These are phyloP conservation scores for Girardia tigrina DNA, from an alignment of 2,888 invertebrate species.

Conservation along the genomic window DNA sequence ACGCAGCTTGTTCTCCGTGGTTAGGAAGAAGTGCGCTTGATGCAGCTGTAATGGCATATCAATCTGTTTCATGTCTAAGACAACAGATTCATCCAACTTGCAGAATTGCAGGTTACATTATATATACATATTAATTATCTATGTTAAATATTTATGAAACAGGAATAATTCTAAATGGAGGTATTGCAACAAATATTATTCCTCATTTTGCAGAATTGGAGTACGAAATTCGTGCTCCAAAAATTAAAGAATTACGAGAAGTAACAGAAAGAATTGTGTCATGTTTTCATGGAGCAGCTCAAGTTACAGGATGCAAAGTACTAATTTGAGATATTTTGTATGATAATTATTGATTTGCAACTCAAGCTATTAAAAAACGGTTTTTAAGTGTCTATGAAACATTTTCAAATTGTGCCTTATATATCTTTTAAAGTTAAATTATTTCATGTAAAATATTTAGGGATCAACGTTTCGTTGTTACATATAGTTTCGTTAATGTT, in stretches of 20 bases:
- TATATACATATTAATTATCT: background rate
- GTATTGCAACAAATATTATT: constrained; percentile 42
- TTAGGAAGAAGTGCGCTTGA: constrained; percentile 50
- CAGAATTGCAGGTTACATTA: constrained; percentile 32
- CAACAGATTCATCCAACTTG: constrained; percentile 29
- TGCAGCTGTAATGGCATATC: constrained; percentile 41
- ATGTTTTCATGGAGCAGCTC: constrained; percentile 27
- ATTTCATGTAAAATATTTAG: too few relatives aligned
- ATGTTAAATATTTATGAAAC: constrained; percentile 34
- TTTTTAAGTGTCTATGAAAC: too few relatives aligned
- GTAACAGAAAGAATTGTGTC: constrained; percentile 40
- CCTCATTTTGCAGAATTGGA: constrained; percentile 42
- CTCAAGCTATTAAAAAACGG: too few relatives aligned
- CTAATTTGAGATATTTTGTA: too few relatives aligned
- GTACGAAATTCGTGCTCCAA: constrained; percentile 42
- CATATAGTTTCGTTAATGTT: too few relatives aligned
- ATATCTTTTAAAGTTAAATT: too few relatives aligned
- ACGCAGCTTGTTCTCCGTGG: constrained; percentile 43
- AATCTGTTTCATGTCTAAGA: constrained; percentile 28
- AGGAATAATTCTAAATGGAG: constrained; percentile 41
- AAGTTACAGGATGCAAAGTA: constrained; percentile 38
- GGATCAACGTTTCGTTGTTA: too few relatives aligned
- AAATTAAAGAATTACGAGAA: constrained; percentile 40
- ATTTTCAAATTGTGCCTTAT: too few relatives aligned
- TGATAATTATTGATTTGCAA: too few relatives aligned